Evolutionary conservation across 1,140 invertebrate genomes (phyloP).

Genomic region (Watersipora subatra): DNA sequence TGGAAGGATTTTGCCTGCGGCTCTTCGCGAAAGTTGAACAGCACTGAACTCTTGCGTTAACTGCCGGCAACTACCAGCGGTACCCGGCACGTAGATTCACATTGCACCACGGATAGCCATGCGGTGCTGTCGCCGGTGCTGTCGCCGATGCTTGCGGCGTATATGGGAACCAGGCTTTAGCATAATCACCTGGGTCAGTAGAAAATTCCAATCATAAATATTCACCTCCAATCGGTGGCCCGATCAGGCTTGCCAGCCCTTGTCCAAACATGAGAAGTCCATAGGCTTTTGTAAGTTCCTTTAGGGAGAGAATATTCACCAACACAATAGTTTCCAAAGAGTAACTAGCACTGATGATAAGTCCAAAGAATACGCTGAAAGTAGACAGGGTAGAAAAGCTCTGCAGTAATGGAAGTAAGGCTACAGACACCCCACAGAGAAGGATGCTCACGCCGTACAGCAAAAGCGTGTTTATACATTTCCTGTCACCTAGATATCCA

Average conservation of each 20-base stretch:
- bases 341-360: conserved; percentile 36
- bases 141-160: too few species aligned
- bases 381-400: conserved; percentile 18
- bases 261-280: conserved; percentile 36
- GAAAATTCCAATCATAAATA: too few species aligned
- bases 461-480: conserved; percentile 26
- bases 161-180: too few species aligned
- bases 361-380: conserved; percentile 25
- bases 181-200: too few species aligned
- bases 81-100: too few species aligned
- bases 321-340: conserved; percentile 32
- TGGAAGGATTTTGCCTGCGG: too few species aligned
- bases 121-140: too few species aligned
- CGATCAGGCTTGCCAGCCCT: conserved; percentile 33
- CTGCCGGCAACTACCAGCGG: too few species aligned
- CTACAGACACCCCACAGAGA: conserved; percentile 18
- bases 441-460: conserved; percentile 27
- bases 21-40: too few species aligned
- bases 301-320: conserved; percentile 30
- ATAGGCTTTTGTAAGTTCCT: conserved; percentile 35
- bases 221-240: conserved; percentile 34
- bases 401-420: conserved; percentile 20
- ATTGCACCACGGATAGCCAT: too few species aligned
- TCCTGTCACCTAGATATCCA: conserved; percentile 70
- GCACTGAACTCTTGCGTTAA: too few species aligned